Conservation (phyloP, 2,113 vertebrate species). For the Vicugna pacos region DNA sequence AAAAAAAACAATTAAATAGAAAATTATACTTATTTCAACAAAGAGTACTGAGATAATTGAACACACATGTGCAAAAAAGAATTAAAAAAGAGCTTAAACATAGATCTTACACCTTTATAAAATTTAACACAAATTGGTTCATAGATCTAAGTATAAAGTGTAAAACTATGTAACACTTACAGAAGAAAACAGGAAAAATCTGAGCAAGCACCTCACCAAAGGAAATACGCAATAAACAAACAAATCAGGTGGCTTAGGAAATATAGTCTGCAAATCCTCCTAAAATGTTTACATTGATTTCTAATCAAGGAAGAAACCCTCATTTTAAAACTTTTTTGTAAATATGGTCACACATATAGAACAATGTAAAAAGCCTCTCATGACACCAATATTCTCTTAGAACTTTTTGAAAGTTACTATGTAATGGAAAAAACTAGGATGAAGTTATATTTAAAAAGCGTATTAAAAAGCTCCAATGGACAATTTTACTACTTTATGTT, state of each 20-base stretch:
- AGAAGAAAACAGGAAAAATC: neutral
- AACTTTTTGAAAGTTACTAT: neutral
- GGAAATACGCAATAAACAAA: neutral
- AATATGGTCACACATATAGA: neutral
- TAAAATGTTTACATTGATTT: neutral
- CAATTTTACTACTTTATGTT: neutral
- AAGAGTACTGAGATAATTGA: neutral
- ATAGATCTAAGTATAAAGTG: neutral
- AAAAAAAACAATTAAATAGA: neutral
- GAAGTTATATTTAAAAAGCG: neutral
- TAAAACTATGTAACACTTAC: neutral
- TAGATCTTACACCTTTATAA: neutral
- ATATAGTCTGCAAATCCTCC: neutral
- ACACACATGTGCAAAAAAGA: neutral
- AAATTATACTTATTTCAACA: neutral
- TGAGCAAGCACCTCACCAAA: neutral
- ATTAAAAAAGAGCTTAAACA: too few species aligned
- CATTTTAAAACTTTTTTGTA: neutral
- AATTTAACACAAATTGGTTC: neutral
- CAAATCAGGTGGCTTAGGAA: neutral
- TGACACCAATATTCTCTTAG: neutral
- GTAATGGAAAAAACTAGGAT: neutral
- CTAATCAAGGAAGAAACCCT: neutral
- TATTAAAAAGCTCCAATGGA: neutral
- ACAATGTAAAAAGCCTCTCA: neutral